phyloP scores from a whole-genome alignment of 2,888 invertebrate genomes.

The Oxytorus armatus region DNA sequence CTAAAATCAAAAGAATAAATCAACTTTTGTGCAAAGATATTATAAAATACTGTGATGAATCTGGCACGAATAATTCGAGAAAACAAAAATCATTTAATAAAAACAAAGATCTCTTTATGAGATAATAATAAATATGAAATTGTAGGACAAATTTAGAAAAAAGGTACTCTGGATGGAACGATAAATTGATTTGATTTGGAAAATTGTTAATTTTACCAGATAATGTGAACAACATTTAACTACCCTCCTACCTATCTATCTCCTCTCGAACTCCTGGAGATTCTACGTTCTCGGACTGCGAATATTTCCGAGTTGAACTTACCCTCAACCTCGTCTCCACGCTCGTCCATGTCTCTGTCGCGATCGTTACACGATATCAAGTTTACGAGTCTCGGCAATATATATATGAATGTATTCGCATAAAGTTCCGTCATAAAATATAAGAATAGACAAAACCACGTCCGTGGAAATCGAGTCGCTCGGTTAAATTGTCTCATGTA shows the following conservation, averaged over 20 bases:
- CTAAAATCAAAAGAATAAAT: too few species aligned
- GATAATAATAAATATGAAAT: too few species aligned
- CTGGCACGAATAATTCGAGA: too few species aligned
- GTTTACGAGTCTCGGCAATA: slow-evolving; percentile 49
- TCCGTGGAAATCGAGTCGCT: neutral
- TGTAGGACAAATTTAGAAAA: too few species aligned
- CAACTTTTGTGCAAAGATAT: too few species aligned
- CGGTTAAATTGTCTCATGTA: slow-evolving; percentile 6
- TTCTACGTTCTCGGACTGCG: neutral
- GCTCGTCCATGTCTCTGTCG: slow-evolving; percentile 31
- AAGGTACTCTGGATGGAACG: too few species aligned
- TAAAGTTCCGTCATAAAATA: slow-evolving; percentile 57
- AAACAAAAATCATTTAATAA: too few species aligned
- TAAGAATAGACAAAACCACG: slow-evolving; percentile 49
- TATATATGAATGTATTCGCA: slow-evolving; percentile 45
- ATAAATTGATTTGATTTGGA: too few species aligned
- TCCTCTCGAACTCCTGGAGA: neutral
- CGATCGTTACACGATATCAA: slow-evolving; percentile 31
- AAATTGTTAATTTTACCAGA: too few species aligned
- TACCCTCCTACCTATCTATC: neutral
- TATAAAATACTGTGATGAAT: too few species aligned
- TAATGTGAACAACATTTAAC: too few species aligned
- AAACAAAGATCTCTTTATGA: too few species aligned
- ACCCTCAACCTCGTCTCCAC: neutral
- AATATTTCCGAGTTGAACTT: slow-evolving; percentile 15